Base-by-base conservation (phyloP, 2,888 invertebrate genomes). In the Blera fallax region DNA sequence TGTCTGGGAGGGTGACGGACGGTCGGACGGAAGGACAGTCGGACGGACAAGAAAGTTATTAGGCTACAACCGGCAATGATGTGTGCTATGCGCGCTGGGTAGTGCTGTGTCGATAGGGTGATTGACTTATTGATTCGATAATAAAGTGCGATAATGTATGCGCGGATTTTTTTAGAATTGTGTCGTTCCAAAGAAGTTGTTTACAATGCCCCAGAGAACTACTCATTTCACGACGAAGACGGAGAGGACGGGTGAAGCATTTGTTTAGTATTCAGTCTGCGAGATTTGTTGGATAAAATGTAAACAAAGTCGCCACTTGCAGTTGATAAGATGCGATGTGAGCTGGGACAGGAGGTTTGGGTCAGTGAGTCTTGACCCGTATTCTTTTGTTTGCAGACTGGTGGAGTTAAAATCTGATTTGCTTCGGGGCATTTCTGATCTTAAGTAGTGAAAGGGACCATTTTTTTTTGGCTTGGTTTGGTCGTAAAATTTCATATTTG, bases 91-190 rank as follows among this genome's bases (percentile, higher is more conserved):
- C 29, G 8, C 45, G 27, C 24, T 27, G 21, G 7, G n/a, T 11
- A 1, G 54, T 56, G 60, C 14, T 27, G 5, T 52, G 45, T 69
- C 32, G 56, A 45, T 43, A 16, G 54, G 74, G 74, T 79, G 84
- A 79, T 64, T 74, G 79, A 79, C 69, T 84, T 21, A 52, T 60
- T 79, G 69, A 79, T 84, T 70, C 37, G 78, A 64, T 64, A 72
- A 70, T 84, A 69, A 69, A 84, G 69, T 64, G 69, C 45, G 69
- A 70, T 74, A 62, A 84, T 64, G 64, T 64, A 74, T 79, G 76
- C 48, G 48, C 54, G 37, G 62, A 60, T 34, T 16, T 14, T 16
- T 48, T 1, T 48, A 21, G 48, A 48, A 48, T 21, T 21, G 21
- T 48, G 48, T 48, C 43, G 16, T 43, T 43, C 43, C 8, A 43